Base-by-base conservation (phyloP, 2,888 invertebrate species). In the Diaphora mendica region DNA sequence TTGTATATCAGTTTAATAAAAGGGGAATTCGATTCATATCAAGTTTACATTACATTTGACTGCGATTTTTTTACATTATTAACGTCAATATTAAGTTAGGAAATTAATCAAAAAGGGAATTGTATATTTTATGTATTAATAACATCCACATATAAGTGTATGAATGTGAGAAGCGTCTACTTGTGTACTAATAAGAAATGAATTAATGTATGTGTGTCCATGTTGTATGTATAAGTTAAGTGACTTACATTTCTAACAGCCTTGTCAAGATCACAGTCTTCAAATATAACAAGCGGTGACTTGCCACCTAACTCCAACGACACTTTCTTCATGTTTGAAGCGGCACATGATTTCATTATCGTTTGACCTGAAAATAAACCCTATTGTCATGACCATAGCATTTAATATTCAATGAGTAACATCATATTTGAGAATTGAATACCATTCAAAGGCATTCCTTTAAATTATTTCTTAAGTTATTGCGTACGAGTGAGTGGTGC, bases 261-360 rank as follows among this genome's bases (percentile, higher is more conserved):
- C 88, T 98, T 98, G 85, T 99, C 99, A 72, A 99, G 90, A 92
- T 99, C 99, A 89, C 98, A 98, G 92, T 99, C 99, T 59, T 97
- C 97, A 90, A 99, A 99, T 79, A 99, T 98, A 59, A 99, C 97
- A 35, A 99, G 95, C 0, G 99, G 99, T 64, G 99, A 99, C 91
- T 99, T 99, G 26, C 99, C 99, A 0, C 99, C 99, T 70, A 99
- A 95, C 91, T 99, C 99, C 77, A 99, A 92, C 0, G 99, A 99
- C 1, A 98, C 98, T 89, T 99, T 99, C 94, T 99, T 99, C 91
- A 99, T 95, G 91, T 99, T 99, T 0, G 98, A 98, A 0, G 96
- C 96, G 0, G 99, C 98, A 86, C 98, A 99, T 0, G 97, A 97
- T 87, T 97, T 97, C 99, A 99, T 99, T 75, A 99, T 99, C 0